These are phyloP conservation scores for Pseudolaguvia tuberculata DNA, from an alignment of 2,113 vertebrate species.

Conservation along the genomic window DNA sequence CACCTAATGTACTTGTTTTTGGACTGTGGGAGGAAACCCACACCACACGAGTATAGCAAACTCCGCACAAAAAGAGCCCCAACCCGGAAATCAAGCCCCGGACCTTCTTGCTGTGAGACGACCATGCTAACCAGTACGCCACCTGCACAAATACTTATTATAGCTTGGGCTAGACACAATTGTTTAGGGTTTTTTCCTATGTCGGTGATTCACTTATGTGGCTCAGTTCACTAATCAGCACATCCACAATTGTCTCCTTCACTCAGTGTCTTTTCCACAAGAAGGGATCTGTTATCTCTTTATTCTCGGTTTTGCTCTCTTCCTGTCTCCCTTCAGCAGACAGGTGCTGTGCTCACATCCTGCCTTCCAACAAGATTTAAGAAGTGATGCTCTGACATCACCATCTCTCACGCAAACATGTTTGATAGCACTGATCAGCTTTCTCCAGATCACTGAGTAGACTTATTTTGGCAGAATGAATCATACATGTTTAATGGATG, in stretches of 20 bases:
- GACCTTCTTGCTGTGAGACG: too few species aligned
- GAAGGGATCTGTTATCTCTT: constrained; percentile 9
- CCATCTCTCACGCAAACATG: neutral
- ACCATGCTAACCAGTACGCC: too few species aligned
- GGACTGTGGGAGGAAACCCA: too few species aligned
- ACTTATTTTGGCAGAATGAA: neutral
- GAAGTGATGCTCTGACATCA: neutral
- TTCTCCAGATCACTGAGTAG: constrained; percentile 1
- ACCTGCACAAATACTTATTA: too few species aligned
- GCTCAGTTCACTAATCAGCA: neutral
- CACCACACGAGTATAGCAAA: too few species aligned
- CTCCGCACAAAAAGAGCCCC: too few species aligned
- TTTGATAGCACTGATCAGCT: neutral
- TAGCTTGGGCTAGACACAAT: too few species aligned
- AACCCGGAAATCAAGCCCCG: too few species aligned
- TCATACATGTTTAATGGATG: too few species aligned
- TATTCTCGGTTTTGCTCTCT: constrained; percentile 22
- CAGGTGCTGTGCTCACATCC: constrained; percentile 21
- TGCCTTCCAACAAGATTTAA: neutral
- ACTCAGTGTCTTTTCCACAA: neutral
- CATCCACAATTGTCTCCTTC: constrained; percentile 8
- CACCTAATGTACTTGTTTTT: too few species aligned
- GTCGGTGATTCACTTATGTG: neutral
- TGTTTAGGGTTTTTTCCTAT: neutral
- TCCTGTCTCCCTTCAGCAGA: constrained; percentile 4